phyloP scores from a whole-genome alignment of 2,888 invertebrate genomes.

The Oscheius sp. region DNA sequence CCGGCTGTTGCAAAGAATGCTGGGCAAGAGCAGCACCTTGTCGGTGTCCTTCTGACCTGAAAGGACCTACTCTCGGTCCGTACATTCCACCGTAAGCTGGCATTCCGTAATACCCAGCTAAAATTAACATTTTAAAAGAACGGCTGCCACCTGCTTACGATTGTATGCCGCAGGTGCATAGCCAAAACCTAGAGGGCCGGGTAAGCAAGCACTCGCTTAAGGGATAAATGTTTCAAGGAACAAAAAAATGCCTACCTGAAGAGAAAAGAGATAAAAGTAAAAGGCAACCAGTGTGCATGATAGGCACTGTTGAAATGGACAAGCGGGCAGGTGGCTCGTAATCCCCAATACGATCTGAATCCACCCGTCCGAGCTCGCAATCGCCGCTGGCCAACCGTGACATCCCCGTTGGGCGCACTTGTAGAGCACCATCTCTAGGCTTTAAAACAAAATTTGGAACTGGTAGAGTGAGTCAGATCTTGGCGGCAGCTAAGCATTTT shows the following conservation, averaged over 20 bases:
- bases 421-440: conserved; percentile 11
- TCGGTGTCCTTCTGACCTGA: conserved; percentile 54
- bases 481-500: neutral
- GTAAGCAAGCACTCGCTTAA: conserved; percentile 42
- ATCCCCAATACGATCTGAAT: conserved; percentile 34
- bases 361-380: conserved; percentile 26
- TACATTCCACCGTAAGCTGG: conserved; percentile 38
- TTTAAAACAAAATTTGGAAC: conserved; percentile 1
- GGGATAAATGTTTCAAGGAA: neutral
- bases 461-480: conserved; percentile 1
- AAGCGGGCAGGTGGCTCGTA: conserved; percentile 30
- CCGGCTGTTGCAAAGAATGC: conserved; percentile 42
- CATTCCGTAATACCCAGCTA: conserved; percentile 18
- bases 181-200: conserved; percentile 48
- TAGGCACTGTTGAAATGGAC: conserved; percentile 31
- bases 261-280: conserved; percentile 6
- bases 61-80: conserved; percentile 55
- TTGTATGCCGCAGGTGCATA: conserved; percentile 35
- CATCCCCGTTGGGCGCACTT: conserved; percentile 30
- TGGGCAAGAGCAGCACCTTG: conserved; percentile 42
- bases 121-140: neutral
- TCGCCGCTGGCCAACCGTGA: conserved; percentile 25
- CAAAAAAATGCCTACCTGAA: neutral
- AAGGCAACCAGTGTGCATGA: conserved; percentile 29
- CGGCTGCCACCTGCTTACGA: neutral